A percentile compares a stretch with the other conserved stretches of the same genome.
phyloP scores from a whole-genome alignment of 2,797 vertebrate species.

The Ceryle rudis region DNA sequence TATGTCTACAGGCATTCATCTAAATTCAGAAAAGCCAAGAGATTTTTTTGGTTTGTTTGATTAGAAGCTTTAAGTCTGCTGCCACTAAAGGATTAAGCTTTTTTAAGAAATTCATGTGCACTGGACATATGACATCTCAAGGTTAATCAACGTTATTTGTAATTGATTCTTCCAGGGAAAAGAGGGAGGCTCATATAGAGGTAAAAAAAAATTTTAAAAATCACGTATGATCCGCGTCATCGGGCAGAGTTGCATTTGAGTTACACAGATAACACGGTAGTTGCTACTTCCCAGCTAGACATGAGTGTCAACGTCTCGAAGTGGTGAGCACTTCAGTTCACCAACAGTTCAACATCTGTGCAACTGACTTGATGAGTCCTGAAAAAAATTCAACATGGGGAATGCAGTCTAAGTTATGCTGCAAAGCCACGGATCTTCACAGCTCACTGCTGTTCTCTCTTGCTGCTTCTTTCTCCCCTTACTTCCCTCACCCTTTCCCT shows the following conservation, averaged over 20 bases:
- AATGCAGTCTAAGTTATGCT: neutral
- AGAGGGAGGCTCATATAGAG: fast-evolving
- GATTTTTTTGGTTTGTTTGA: neutral
- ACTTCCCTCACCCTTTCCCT: neutral
- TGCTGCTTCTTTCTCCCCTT: neutral
- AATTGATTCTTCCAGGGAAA: neutral
- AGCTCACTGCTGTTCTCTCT: neutral
- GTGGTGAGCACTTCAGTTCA: neutral
- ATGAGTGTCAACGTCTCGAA: fast-evolving
- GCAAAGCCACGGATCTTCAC: neutral
- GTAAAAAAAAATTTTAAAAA: neutral
- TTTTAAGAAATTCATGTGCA: neutral
- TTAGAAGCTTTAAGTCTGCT: neutral
- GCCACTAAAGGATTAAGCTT: neutral
- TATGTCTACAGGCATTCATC: neutral
- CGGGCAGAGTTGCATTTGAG: neutral
- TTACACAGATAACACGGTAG: neutral
- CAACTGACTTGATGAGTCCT: neutral
- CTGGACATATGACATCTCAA: neutral
- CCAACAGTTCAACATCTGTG: neutral
- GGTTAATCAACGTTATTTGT: neutral
- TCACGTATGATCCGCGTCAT: neutral
- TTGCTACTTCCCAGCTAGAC: neutral
- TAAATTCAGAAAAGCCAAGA: neutral
- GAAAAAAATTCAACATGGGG: fast-evolving